Conservation (phyloP, 2,888 invertebrate genomes). For the Syrista parreyssii region DNA sequence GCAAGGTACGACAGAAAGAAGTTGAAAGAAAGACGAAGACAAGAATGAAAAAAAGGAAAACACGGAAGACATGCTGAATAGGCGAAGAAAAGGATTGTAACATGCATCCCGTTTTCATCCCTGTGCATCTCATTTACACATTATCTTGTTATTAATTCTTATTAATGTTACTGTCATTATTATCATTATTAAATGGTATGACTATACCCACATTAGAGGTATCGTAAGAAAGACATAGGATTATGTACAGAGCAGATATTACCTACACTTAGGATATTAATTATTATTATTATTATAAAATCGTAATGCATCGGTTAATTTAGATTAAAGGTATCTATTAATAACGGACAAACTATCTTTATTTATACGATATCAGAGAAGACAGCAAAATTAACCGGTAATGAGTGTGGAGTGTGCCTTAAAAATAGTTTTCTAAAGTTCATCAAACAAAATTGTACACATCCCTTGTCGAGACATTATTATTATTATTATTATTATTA, state of each 20-base stretch:
- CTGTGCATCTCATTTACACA: conserved; percentile 53
- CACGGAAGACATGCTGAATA: background rate
- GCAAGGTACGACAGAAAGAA: conserved; percentile 21
- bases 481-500: conserved; percentile 25
- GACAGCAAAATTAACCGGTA: conserved; percentile 33
- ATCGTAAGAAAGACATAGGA: conserved; percentile 61
- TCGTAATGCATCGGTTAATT: conserved; percentile 55
- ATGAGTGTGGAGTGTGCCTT: conserved; percentile 58
- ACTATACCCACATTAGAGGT: conserved; percentile 53
- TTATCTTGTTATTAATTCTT: conserved; percentile 59
- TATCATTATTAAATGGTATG: conserved; percentile 57
- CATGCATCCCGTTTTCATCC: conserved; percentile 27
- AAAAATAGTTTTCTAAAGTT: conserved; percentile 49
- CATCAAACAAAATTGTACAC: conserved; percentile 40
- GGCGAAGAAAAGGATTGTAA: conserved; percentile 8
- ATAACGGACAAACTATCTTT: conserved; percentile 45
- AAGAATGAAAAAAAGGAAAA: conserved; percentile 3
- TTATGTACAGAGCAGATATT: conserved; percentile 65
- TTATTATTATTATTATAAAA: conserved; percentile 47
- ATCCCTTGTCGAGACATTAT: conserved; percentile 21
- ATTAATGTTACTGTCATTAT: conserved; percentile 60
- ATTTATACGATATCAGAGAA: conserved; percentile 56
- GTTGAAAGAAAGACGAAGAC: conserved; percentile 20
- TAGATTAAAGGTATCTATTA: conserved; percentile 43
- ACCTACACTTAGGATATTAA: conserved; percentile 52